Percentiles rank a stretch among this genome's conserved stretches.
Conservation (phyloP, 1,140 invertebrate genomes). For the Calephelis nemesis region DNA sequence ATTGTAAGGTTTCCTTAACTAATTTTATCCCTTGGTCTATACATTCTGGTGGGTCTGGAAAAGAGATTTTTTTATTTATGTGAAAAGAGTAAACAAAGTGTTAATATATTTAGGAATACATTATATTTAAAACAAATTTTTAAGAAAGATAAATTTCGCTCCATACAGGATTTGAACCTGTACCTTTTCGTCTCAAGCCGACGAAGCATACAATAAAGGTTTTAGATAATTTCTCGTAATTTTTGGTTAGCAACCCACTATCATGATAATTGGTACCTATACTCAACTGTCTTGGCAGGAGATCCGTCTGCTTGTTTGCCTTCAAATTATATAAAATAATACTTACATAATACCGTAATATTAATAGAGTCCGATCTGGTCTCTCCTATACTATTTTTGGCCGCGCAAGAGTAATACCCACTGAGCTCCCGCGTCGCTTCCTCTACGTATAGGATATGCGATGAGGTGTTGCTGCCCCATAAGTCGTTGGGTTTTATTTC, state of each 20-base stretch:
- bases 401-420: slow-evolving; percentile 78
- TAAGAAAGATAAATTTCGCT: no score
- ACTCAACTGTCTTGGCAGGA: neutral
- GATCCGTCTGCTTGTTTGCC: neutral
- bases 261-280: no score
- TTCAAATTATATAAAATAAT: neutral
- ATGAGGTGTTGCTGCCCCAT: slow-evolving; percentile 49
- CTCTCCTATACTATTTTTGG: slow-evolving; percentile 74
- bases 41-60: slow-evolving; percentile 67
- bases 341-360: slow-evolving; percentile 63
- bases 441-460: slow-evolving; percentile 46
- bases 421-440: slow-evolving; percentile 71
- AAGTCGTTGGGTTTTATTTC: slow-evolving; percentile 50
- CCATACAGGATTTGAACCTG: no score
- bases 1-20: slow-evolving; percentile 57
- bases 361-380: slow-evolving; percentile 52
- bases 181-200: no score
- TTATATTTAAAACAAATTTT: no score
- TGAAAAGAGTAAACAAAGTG: no score
- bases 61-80: slow-evolving; percentile 24
- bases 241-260: no score
- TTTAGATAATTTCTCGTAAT: no score
- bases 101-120: no score
- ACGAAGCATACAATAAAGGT: no score
- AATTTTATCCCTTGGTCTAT: slow-evolving; percentile 47